phyloP scores from a whole-genome alignment of 2,797 vertebrate genomes.

The Diceros bicornis region DNA sequence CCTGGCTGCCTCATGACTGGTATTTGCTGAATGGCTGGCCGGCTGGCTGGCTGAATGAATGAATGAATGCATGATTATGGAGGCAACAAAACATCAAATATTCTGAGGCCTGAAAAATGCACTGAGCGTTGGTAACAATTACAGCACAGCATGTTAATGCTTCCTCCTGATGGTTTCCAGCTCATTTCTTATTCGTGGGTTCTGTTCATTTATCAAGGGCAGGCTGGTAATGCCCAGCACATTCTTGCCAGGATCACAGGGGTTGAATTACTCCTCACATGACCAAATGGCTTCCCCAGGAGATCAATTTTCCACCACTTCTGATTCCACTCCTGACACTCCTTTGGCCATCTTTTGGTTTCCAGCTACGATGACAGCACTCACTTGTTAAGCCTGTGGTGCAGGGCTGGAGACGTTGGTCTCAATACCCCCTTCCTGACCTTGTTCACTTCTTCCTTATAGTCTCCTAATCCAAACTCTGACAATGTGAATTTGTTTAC shows the following conservation, averaged over 20 bases:
- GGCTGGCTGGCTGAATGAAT: background rate
- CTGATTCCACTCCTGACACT: background rate
- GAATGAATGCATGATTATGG: background rate
- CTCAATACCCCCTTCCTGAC: background rate
- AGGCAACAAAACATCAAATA: background rate
- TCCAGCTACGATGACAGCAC: background rate
- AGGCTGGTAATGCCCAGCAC: constrained; percentile 2
- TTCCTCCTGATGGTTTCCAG: background rate
- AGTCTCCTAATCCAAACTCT: background rate
- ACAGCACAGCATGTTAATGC: background rate
- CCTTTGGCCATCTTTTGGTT: background rate
- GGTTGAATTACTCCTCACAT: constrained; percentile 7
- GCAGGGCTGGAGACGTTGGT: background rate
- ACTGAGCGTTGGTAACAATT: background rate
- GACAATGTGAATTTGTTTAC: background rate
- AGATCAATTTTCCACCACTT: background rate
- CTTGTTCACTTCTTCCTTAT: background rate
- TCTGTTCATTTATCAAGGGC: constrained; percentile 55
- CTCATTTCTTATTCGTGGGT: constrained; percentile 37
- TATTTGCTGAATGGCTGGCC: background rate
- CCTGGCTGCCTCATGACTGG: background rate
- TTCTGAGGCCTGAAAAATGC: background rate
- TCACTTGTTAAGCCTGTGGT: background rate
- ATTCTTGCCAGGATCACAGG: constrained; percentile 40
- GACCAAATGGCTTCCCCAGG: constrained; percentile 16